Evolutionary conservation across 2,888 invertebrate genomes (phyloP).

Genomic region (Graphium colonna): DNA sequence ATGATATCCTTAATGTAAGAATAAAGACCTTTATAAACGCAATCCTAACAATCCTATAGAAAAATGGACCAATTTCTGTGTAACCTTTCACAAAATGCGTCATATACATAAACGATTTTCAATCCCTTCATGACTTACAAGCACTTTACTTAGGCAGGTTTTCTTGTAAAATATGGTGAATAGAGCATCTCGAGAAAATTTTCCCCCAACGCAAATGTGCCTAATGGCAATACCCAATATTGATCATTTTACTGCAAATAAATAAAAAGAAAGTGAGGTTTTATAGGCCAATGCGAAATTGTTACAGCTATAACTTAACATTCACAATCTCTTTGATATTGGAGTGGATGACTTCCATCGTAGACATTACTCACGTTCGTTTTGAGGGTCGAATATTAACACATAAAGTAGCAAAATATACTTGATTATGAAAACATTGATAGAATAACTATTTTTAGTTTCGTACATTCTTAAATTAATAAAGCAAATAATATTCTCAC

Average conservation of each 20-base stretch:
- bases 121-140: conserved; percentile 6
- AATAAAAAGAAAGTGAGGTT: conserved; percentile 74
- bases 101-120: background rate
- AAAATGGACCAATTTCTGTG: background rate
- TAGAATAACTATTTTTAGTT: no score
- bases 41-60: background rate
- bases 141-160: conserved; percentile 7
- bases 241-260: conserved; percentile 75
- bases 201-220: conserved; percentile 34
- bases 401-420: no score
- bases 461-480: no score
- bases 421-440: no score
- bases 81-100: background rate
- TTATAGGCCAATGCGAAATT: conserved; percentile 76
- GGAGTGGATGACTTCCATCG: conserved; percentile 68
- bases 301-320: conserved; percentile 72
- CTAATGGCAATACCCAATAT: conserved; percentile 66
- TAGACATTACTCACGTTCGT: conserved; percentile 49
- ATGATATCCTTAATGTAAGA: conserved; percentile 26
- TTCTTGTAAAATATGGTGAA: background rate
- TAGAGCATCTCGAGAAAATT: conserved; percentile 25
- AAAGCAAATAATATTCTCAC: no score
- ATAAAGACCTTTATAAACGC: conserved; percentile 14
- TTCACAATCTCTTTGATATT: conserved; percentile 69
- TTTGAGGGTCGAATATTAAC: conserved; percentile 21